phyloP scores from a whole-genome alignment of 1,140 invertebrate genomes.

The Lepidurus arcticus region DNA sequence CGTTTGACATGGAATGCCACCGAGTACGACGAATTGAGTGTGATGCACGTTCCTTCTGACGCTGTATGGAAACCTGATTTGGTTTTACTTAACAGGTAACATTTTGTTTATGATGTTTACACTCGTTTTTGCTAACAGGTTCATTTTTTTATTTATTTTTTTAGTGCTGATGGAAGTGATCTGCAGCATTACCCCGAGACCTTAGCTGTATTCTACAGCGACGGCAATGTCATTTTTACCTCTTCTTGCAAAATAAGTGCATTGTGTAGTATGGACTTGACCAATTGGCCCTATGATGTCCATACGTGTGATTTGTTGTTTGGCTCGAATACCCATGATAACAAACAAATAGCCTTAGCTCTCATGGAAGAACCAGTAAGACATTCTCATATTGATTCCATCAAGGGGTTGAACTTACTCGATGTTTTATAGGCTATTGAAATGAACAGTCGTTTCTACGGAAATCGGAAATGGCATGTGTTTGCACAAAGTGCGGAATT shows the following conservation, averaged over 20 bases:
- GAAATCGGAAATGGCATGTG: not conserved
- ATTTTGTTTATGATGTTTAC: not conserved
- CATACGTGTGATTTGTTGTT: not conserved
- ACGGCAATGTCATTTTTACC: not conserved
- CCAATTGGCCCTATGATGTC: not conserved
- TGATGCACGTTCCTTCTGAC: slow-evolving; percentile 53
- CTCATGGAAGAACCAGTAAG: not conserved
- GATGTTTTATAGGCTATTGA: not conserved
- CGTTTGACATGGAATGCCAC: slow-evolving; percentile 57
- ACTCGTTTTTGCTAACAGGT: not conserved
- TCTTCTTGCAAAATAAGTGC: not conserved
- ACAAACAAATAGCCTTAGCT: not conserved
- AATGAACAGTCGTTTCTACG: not conserved
- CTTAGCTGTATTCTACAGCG: not conserved
- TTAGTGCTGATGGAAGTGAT: not conserved
- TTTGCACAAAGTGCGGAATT: not conserved
- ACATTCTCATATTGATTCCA: not conserved
- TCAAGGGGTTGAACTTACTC: not conserved
- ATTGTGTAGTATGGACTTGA: not conserved
- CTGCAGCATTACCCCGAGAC: not conserved
- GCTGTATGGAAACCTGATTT: slow-evolving; percentile 65
- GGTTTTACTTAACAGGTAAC: slow-evolving; percentile 56
- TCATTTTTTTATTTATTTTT: not conserved
- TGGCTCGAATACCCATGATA: not conserved
- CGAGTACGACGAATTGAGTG: slow-evolving; percentile 54